Evolutionary conservation across 2,113 vertebrate species (phyloP), one percentile per base, ranked within the genome.

Genomic region (Pandion haliaetus): DNA sequence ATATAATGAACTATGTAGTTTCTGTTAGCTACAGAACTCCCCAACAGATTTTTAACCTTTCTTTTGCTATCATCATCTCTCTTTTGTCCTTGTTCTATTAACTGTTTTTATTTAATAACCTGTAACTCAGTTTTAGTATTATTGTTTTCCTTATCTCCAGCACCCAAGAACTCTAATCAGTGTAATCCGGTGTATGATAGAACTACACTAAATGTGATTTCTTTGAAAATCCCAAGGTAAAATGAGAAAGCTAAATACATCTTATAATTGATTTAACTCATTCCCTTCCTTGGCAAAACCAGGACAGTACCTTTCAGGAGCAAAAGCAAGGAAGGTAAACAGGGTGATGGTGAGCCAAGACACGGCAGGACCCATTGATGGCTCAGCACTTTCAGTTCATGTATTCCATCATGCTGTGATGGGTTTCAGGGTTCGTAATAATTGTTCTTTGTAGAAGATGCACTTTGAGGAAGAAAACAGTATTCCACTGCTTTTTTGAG

Each of bases 101-200:
- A 49, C 57, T 26, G 54, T 6, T 94, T 91, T 82, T 82, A 93
- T 78, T 95, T 86, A 95, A 94, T 74, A 84, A 93, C 61, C 52
- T 45, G 32, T 71, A 94, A 65, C 49, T 95, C 57, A 69, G 61
- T 65, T 95, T 82, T 72, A 95, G 38, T 63, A 34, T 79, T 82
- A 82, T 25, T 92, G 63, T 88, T 91, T 93, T 91, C 44, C 88
- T 94, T 95, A 94, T 90, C 90, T 78, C 28, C 55, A 83, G 50
- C 20, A 84, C 47, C 79, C 84, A 84, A 84, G 50, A 94, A 90
- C 38, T 84, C 72, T 86, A 80, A 93, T 86, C 86, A 69, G 67
- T 52, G 59, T 83, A 93, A 94, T 59, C 90, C 86, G 90, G 50
- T 3, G 5, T 23, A 59, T 19, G 72, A 92, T 88, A 92, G 83